Evolutionary conservation across 2,113 vertebrate genomes (phyloP).

Genomic region (Neomonachus schauinslandi): DNA sequence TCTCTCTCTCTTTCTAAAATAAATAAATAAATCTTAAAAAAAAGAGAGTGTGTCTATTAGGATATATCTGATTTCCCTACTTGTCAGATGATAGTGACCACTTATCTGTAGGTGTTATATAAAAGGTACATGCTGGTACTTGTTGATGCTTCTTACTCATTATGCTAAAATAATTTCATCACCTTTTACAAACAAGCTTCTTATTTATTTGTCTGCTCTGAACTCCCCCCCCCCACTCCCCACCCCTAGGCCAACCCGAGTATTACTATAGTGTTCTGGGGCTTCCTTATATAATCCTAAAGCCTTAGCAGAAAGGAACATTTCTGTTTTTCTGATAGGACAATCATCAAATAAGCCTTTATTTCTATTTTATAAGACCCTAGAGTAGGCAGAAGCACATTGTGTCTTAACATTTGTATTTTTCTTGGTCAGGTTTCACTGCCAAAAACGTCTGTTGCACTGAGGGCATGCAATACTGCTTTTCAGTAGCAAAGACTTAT

Average conservation of each 20-base stretch:
- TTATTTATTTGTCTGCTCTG: neutral
- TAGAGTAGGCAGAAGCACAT: conserved; percentile 83
- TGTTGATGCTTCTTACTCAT: neutral
- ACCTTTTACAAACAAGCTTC: neutral
- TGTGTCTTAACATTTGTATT: conserved; percentile 83
- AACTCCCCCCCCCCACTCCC: neutral
- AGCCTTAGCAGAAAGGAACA: neutral
- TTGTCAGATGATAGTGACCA: conserved; percentile 1
- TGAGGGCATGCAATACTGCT: conserved; percentile 66
- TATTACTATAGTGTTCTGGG: neutral
- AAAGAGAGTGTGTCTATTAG: neutral
- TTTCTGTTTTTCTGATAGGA: conserved; percentile 67
- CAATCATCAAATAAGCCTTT: conserved; percentile 82
- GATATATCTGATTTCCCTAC: neutral
- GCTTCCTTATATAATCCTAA: neutral
- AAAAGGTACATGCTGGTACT: neutral
- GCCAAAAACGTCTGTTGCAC: neutral
- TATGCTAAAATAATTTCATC: conserved; percentile 5
- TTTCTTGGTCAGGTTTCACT: conserved; percentile 84
- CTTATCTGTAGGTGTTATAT: conserved; percentile 21
- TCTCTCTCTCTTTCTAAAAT: neutral
- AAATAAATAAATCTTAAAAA: neutral
- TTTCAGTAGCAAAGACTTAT: conserved; percentile 77
- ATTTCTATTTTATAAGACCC: conserved; percentile 85
- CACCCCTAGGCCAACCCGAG: neutral